These are phyloP conservation scores for Perizoma affinitatum DNA, from an alignment of 2,888 invertebrate genomes.

Conservation along the genomic window DNA sequence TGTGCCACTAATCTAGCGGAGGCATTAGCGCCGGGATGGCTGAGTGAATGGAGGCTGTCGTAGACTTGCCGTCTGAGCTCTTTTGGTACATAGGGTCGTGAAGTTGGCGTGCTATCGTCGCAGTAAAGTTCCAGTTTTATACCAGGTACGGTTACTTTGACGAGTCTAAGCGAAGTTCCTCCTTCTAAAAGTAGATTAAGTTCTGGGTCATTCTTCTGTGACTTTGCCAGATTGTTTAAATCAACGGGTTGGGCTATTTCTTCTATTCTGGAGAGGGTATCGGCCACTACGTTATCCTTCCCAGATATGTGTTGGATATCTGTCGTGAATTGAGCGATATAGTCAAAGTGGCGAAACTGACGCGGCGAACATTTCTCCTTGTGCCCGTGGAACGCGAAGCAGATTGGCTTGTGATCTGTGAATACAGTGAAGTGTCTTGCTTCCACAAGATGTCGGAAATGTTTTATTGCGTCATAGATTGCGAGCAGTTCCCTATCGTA, in stretches of 20 bases:
- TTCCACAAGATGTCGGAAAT: slow-evolving; percentile 8
- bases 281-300: slow-evolving; percentile 4
- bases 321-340: slow-evolving; percentile 3
- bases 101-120: no score
- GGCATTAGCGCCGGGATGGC: no score
- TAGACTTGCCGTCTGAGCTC: no score
- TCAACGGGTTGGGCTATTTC: not conserved
- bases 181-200: no score
- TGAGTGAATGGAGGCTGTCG: no score
- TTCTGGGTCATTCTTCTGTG: no score
- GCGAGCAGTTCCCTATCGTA: slow-evolving; percentile 7
- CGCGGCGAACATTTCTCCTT: not conserved
- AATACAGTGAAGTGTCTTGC: not conserved
- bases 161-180: no score
- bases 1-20: no score
- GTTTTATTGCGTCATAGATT: slow-evolving; percentile 5
- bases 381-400: not conserved
- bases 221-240: no score
- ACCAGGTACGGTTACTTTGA: no score
- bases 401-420: slow-evolving; percentile 8
- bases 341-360: slow-evolving; percentile 2
- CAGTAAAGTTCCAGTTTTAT: no score
- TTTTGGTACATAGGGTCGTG: no score
- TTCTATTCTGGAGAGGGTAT: not conserved
- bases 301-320: not conserved